Evolutionary conservation across 2,113 vertebrate species (phyloP).

Genomic region (Corythoichthys haematopterus): DNA sequence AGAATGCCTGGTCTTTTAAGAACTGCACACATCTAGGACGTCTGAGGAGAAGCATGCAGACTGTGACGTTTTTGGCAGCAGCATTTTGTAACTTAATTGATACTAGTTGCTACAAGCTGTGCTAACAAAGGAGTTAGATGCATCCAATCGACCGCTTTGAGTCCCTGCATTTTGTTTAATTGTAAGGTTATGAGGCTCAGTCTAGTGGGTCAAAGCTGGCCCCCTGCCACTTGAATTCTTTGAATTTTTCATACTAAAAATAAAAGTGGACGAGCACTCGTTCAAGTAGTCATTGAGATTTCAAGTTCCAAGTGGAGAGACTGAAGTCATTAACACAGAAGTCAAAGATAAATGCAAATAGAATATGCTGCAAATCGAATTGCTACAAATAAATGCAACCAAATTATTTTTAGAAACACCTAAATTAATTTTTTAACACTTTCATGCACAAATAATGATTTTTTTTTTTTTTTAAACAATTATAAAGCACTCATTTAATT

Average conservation of each 20-base stretch:
- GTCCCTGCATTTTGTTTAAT: background rate
- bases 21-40: constrained; percentile 45
- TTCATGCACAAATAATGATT: too few species aligned
- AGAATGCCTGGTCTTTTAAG: constrained; percentile 34
- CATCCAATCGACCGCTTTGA: background rate
- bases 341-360: background rate
- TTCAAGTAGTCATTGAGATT: background rate
- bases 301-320: background rate
- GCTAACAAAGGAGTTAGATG: background rate
- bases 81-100: constrained; percentile 55
- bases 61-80: constrained; percentile 43
- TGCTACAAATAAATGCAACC: too few species aligned
- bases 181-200: constrained; percentile 1
- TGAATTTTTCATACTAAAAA: background rate
- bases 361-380: too few species aligned
- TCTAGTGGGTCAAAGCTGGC: background rate
- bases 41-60: constrained; percentile 41
- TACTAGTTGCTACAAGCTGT: constrained; percentile 52
- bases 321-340: background rate
- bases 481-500: too few species aligned
- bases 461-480: too few species aligned
- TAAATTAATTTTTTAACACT: too few species aligned
- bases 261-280: background rate
- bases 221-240: background rate
- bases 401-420: too few species aligned